These are phyloP conservation scores for Eucriotettix oculatus DNA, from an alignment of 2,888 invertebrate species.

Conservation along the genomic window DNA sequence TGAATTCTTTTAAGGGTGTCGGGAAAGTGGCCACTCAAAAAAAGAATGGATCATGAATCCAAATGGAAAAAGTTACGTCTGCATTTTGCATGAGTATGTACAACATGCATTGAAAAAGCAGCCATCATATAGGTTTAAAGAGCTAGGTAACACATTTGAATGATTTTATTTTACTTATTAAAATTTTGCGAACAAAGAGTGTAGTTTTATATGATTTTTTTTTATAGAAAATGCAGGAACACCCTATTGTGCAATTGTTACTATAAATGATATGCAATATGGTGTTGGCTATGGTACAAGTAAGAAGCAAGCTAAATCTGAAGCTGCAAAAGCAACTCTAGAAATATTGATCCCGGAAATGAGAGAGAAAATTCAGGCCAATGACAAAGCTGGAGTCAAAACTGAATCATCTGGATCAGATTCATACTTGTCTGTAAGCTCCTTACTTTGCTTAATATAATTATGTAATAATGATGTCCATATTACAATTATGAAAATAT, in stretches of 20 bases:
- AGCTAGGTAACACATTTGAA: conserved; percentile 42
- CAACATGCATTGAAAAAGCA: conserved; percentile 88
- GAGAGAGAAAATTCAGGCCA: conserved; percentile 60
- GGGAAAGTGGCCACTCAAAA: conserved; percentile 19
- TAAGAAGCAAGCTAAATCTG: conserved; percentile 90
- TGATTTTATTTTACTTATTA: background rate
- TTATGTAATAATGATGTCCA: background rate
- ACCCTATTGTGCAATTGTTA: conserved; percentile 87
- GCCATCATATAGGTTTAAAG: conserved; percentile 82
- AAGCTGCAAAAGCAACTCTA: conserved; percentile 77
- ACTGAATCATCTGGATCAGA: conserved; percentile 27
- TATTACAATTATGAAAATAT: background rate
- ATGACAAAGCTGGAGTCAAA: conserved; percentile 29
- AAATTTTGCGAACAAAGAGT: background rate
- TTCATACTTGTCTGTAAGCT: conserved; percentile 33
- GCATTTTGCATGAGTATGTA: conserved; percentile 94
- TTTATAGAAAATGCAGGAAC: conserved; percentile 68
- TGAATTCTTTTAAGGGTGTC: conserved; percentile 17
- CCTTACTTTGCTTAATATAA: background rate
- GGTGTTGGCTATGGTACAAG: conserved; percentile 88
- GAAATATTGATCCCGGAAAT: conserved; percentile 88
- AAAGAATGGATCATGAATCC: conserved; percentile 94
- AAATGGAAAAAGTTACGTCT: conserved; percentile 86
- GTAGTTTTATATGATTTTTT: background rate
- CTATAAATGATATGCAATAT: conserved; percentile 83